Evolutionary conservation across 2,888 invertebrate genomes (phyloP), one percentile per base, ranked within the genome.

Genomic region (Phaedon cochleariae): DNA sequence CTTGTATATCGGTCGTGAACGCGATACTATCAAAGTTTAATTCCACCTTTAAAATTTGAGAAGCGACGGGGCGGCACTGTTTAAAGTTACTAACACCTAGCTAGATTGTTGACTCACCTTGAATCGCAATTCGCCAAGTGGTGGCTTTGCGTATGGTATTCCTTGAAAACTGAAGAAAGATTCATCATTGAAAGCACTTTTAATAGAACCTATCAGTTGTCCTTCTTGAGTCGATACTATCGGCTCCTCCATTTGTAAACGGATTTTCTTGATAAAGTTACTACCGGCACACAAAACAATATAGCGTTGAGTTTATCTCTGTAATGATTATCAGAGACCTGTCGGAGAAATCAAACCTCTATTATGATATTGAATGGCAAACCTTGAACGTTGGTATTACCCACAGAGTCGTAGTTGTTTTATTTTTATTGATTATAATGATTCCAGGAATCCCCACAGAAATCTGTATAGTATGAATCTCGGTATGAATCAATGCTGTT

Each of bases 141-240:
- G 83, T 12, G 84, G 79, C 73, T 81, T 77, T 1, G 80, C 84
- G 59, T 82, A 84, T 0, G 83, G 83, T 51, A 83, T 81, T 20
- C 82, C 82, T 61, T 78, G 76, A 67, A 83, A 83, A 71, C 79
- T 77, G 59, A 76, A 77, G 68, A 76, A 82, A 45, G 65, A 61
- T 10, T 73, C 73, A 15, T 79, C 81, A n/a, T 75, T 63, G 21
- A 68, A 68, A 68, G 80, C 77, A 17, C 57, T 66, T 17, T 70
- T 70, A 6, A 76, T 59, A 64, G 69, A 73, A 18, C 83, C 83
- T 29, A 67, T 65, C 12, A 82, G 37, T 69, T 74, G 72, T 12
- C 82, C 82, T 62, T 77, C 69, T 7, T 55, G 22, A 20, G 71
- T 53, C 2, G 58, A 61, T 10, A 73, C 73, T 21, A 71, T 34